Percentiles rank a stretch among this genome's conserved stretches.
These are phyloP conservation scores for Propithecus coquereli DNA, from an alignment of 2,113 vertebrate species.

Conservation along the genomic window DNA sequence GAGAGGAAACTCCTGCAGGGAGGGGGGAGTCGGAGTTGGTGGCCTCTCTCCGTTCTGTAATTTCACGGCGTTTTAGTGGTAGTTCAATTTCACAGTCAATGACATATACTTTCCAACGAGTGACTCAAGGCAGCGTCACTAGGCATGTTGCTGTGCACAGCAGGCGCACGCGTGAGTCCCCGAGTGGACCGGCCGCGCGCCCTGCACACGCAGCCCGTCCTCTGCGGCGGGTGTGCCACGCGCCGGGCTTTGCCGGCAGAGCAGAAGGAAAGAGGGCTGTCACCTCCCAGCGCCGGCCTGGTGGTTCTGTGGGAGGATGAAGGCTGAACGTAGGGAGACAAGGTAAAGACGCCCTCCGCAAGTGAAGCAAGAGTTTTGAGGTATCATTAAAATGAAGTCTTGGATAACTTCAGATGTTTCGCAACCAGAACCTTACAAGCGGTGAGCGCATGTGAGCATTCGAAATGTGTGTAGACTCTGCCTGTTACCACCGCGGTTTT, in stretches of 20 bases:
- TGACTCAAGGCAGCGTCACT: neutral
- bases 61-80: neutral
- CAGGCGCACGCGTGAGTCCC: neutral
- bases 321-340: neutral
- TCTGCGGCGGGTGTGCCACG: neutral
- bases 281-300: rapidly evolving
- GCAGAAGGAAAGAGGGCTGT: neutral
- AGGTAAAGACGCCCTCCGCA: neutral
- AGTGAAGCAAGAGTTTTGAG: neutral
- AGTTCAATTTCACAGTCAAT: neutral
- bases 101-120: neutral
- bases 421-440: neutral
- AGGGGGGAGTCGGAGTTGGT: neutral
- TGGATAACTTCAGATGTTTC: neutral
- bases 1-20: neutral
- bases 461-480: neutral
- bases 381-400: neutral
- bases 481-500: neutral
- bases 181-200: rapidly evolving
- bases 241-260: neutral
- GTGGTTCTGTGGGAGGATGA: neutral
- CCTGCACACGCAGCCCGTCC: rapidly evolving
- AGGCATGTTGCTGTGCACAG: neutral
- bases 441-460: neutral
- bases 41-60: neutral